Evolutionary conservation across 2,888 invertebrate genomes (phyloP), one percentile per base, ranked within the genome.

Genomic region (Sinohyriopsis cumingii): DNA sequence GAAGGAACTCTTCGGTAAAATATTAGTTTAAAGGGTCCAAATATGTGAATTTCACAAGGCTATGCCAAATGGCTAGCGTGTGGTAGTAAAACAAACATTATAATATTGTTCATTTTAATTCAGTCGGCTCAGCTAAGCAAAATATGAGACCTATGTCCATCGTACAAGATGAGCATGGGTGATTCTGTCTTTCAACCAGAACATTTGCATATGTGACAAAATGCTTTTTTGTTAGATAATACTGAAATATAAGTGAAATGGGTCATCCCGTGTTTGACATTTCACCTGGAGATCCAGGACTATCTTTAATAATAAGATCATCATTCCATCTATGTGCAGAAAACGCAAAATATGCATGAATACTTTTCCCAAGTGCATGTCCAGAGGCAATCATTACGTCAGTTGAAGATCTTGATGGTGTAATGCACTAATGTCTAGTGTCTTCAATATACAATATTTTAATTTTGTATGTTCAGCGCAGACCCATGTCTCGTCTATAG

Each of bases 221-320:
- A 57, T 68, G 71, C 20, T 5, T 28, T 28, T 67, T 68, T 3
- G 55, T 61, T 15, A 72, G 54, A 65, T 75, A 73, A 18, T 70
- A 55, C 28, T 73, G 59, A 63, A 76, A 68, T 7, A 73, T 59
- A 12, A 20, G 53, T 19, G 67, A 59, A 57, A 71, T 73, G 55
- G 73, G 71, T 73, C 66, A 73, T 12, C 76, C 72, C 24, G 60
- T 67, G 53, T 73, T 67, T 20, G 68, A 55, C 63, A 72, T 69
- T 45, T 65, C 72, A 24, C 71, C 68, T 15, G 28, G 55, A 28
- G 73, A 64, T 9, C 69, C 67, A 53, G 67, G 61, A 57, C 55
- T 18, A 20, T 45, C 22, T 12, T 62, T 60, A 3, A 61, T 33
- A 4, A 72, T 45, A 45, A 76, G 62, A 22, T 60, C 68, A 25